Percentiles rank a stretch among this genome's conserved stretches.
phyloP scores from a whole-genome alignment of 1,140 invertebrate genomes.

The Mycetomoellerius zeteki region DNA sequence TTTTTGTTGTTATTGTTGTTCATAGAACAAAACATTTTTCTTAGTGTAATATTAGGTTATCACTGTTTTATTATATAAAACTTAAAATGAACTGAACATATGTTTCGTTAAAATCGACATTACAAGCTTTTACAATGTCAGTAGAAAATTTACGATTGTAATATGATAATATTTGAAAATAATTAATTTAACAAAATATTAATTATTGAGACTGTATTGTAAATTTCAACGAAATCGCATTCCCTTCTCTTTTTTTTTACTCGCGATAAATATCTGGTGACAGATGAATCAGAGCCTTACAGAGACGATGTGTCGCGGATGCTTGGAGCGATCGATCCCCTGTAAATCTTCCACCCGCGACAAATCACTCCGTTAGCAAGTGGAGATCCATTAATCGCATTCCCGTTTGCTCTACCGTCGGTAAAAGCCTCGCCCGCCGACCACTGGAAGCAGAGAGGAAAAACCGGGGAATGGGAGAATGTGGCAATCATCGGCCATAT shows the following conservation, averaged over 20 bases:
- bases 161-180: slow-evolving; percentile 13
- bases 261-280: slow-evolving; percentile 28
- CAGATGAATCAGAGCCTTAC: slow-evolving; percentile 29
- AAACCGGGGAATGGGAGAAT: slow-evolving; percentile 31
- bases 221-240: not conserved
- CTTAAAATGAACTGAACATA: no score
- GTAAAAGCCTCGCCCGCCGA: slow-evolving; percentile 61
- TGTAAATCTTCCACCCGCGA: slow-evolving; percentile 46
- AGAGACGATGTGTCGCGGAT: slow-evolving; percentile 33
- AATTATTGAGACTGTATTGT: not conserved
- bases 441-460: slow-evolving; percentile 27
- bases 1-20: no score
- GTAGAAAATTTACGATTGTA: not conserved
- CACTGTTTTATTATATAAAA: no score
- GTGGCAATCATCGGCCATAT: slow-evolving; percentile 75
- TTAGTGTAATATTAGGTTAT: no score
- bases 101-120: no score
- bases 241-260: not conserved
- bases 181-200: slow-evolving; percentile 6
- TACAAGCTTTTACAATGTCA: not conserved
- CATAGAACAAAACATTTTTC: no score
- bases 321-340: slow-evolving; percentile 37
- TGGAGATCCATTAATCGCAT: slow-evolving; percentile 69
- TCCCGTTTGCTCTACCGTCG: slow-evolving; percentile 58
- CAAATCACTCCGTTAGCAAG: slow-evolving; percentile 65